Percentiles rank a stretch among this genome's conserved stretches.
Evolutionary conservation across 2,888 invertebrate genomes (phyloP).

Genomic region (Aromia moschata): DNA sequence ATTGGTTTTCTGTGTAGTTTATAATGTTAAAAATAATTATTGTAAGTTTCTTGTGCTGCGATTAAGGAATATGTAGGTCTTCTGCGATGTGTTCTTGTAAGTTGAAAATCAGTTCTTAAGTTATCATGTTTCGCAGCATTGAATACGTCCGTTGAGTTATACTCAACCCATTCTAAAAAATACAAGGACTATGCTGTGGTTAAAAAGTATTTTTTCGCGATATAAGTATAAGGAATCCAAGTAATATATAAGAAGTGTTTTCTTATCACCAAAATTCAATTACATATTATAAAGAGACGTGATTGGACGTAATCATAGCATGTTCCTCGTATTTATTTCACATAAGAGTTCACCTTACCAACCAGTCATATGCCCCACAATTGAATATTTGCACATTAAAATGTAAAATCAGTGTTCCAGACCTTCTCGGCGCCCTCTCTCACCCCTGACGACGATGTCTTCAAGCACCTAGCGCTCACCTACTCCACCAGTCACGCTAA

Average conservation of each 20-base stretch:
- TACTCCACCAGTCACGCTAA: constrained; percentile 90
- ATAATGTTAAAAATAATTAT: constrained; percentile 45
- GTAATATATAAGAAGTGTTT: no score
- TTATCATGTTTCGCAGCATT: constrained; percentile 7
- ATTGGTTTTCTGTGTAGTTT: neutral
- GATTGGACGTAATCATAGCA: no score
- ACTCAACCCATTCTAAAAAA: no score
- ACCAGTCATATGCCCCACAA: neutral
- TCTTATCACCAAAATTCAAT: no score
- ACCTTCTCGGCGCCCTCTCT: constrained; percentile 84
- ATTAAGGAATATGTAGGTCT: constrained; percentile 78
- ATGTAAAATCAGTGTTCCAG: constrained; percentile 70
- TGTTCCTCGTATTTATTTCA: no score
- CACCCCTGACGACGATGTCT: constrained; percentile 93
- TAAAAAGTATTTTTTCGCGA: no score
- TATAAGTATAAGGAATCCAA: no score
- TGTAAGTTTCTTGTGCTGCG: constrained; percentile 57
- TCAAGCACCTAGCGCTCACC: constrained; percentile 82
- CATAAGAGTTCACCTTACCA: no score
- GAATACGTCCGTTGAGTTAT: no score
- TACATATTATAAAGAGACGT: no score
- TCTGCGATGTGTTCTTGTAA: constrained; percentile 79
- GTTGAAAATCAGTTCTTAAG: constrained; percentile 41
- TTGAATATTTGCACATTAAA: neutral
- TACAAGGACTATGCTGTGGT: no score